Evolutionary conservation across 2,888 invertebrate species (phyloP).

Genomic region (Rhogogaster chlorosoma): DNA sequence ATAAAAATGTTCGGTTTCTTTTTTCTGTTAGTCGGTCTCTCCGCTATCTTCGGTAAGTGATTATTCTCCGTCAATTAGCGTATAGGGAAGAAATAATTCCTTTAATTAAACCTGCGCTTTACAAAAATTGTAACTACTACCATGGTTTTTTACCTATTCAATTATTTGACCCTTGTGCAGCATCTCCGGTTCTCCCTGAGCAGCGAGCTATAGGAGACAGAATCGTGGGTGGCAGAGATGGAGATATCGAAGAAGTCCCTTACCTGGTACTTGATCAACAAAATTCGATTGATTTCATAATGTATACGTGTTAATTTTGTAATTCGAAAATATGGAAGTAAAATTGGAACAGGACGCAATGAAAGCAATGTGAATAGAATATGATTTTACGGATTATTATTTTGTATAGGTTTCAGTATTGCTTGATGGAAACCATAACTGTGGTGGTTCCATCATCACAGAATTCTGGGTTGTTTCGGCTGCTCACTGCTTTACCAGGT

Average conservation of each 20-base stretch:
- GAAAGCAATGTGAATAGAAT: neutral
- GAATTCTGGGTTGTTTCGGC: slow-evolving; percentile 46
- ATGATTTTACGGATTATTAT: neutral
- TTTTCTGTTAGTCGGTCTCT: neutral
- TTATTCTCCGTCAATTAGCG: neutral
- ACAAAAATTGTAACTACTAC: neutral
- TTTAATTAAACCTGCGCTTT: neutral
- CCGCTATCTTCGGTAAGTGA: slow-evolving; percentile 11
- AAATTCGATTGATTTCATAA: neutral
- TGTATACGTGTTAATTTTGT: neutral
- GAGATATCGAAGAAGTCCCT: slow-evolving; percentile 20
- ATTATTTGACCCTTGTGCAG: neutral
- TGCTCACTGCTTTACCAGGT: slow-evolving; percentile 41
- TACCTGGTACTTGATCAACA: slow-evolving; percentile 28
- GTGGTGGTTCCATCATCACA: slow-evolving; percentile 44
- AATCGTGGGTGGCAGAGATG: slow-evolving; percentile 35
- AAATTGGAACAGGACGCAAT: neutral
- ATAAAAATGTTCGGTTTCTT: neutral
- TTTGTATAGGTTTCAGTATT: neutral
- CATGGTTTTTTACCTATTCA: neutral
- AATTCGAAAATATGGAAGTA: neutral
- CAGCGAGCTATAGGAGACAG: neutral
- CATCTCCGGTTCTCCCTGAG: neutral
- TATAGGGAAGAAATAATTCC: neutral
- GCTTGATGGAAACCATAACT: slow-evolving; percentile 1